Evolutionary conservation across 2,113 vertebrate species (phyloP), one percentile per base, ranked within the genome.

Genomic region (Strigops habroptila): DNA sequence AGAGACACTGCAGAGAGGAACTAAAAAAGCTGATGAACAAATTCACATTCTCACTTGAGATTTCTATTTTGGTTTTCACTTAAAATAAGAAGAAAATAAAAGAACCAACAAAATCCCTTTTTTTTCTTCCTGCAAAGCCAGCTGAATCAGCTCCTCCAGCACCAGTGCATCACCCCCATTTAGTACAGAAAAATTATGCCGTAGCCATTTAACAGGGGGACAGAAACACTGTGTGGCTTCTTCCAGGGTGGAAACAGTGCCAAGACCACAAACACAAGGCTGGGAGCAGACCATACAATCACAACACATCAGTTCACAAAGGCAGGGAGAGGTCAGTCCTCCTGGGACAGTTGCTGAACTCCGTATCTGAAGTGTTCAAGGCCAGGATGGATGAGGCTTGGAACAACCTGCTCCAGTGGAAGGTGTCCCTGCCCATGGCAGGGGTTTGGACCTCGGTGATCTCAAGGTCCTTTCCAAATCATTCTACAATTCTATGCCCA

Each of bases 11-110:
- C 65, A 90, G 90, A 96, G 69, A 91, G 37, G 67, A 79, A 84
- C 82, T 83, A 80, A 96, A 96, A 96, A 93, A 82, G 63, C 92
- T 96, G 88, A 93, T 79, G 71, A 91, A 96, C 82, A 82, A 73
- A 97, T 68, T 60, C 46, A 74, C 69, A 46, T 75, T 52, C 59
- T 91, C 95, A 88, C 93, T 53, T 19, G 81, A 95, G 90, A 70
- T 80, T 87, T 75, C 73, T 49, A 41, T 88, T 95, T 68, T 70
- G 28, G 28, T 96, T 94, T 86, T 52, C 33, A 27, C 23, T 57
- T 64, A 83, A 37, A 86, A 95, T 75, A 67, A 6, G 12, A 68
- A 7, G 4, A 88, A 87, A 87, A 46, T 22, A 67, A 37, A 75
- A 86, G 41, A 85, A 86, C 10, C 37, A 83, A 80, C 49, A 67